phyloP scores from a whole-genome alignment of 2,888 invertebrate genomes.

The Camponotus fellah region DNA sequence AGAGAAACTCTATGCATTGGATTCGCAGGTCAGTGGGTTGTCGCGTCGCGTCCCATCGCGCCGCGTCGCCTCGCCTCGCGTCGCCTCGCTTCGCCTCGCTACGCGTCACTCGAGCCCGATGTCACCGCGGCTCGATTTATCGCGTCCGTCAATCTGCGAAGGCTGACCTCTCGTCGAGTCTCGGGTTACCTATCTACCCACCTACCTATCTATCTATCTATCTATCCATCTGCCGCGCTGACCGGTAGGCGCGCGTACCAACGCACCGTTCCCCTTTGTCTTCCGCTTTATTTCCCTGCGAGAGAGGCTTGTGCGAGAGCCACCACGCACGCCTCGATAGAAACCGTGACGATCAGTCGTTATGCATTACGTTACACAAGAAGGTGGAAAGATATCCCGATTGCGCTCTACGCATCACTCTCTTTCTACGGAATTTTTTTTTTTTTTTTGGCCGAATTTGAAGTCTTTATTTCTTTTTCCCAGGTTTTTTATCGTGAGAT shows the following conservation, averaged over 20 bases:
- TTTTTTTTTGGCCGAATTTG: neutral
- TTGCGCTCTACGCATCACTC: neutral
- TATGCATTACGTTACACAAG: neutral
- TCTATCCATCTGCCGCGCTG: conserved; percentile 37
- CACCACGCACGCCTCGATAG: conserved; percentile 35
- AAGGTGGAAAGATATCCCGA: neutral
- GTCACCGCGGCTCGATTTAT: conserved; percentile 84
- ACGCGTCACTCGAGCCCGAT: conserved; percentile 78
- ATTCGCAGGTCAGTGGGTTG: conserved; percentile 86
- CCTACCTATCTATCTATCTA: conserved; percentile 52
- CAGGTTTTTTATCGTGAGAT: neutral
- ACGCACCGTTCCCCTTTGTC: conserved; percentile 71
- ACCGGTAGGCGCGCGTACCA: conserved; percentile 56
- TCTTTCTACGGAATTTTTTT: neutral
- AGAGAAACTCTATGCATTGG: conserved; percentile 83
- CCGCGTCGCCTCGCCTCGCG: conserved; percentile 51
- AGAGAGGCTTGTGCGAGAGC: conserved; percentile 11
- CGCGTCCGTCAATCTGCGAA: conserved; percentile 84
- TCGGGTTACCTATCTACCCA: conserved; percentile 81
- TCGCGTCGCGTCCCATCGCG: conserved; percentile 82
- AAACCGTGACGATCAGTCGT: conserved; percentile 29
- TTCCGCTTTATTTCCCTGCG: conserved; percentile 72
- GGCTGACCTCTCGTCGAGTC: conserved; percentile 84
- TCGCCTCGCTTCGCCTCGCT: conserved; percentile 77
- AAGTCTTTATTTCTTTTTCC: neutral